Base-by-base conservation (phyloP, 1,140 invertebrate genomes). In the Pseudomyrmex sp. region DNA sequence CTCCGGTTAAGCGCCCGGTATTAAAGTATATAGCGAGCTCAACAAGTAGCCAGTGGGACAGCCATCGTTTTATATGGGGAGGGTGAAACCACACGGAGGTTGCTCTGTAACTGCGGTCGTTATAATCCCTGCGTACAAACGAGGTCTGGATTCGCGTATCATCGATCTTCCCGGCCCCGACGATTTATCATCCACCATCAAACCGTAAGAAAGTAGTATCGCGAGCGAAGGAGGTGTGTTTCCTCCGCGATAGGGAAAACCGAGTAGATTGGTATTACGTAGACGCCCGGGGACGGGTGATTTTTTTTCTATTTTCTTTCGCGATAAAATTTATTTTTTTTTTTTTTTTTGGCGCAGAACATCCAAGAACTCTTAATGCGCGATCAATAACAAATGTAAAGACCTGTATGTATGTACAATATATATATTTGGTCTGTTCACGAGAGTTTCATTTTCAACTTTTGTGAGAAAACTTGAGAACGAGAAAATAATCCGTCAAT, bases 41-140 rank as follows among this genome's bases (percentile, higher is more conserved):
- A 82, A 82, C 79, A 82, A 82, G 79, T 82, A 82, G 79, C 59
- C 58, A 75, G 23, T 63, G 48, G 79, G 61, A 82, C 48, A 74
- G 65, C 63, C 48, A 75, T 73, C 68, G 59, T 75, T 74, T 75
- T 46, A 63, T 50, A 20, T 35, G 35, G 70, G 5, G 13, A 44
- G 76, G 18, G 20, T 70, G 44, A 18, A 70, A 50, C 18, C 69
- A 13, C 23, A n/a, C 46, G 52, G 46, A 26, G 68, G 56, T 56
- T 56, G n/a, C 15, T 63, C 75, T 75, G 69, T 75, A 75, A 75
- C 58, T 20, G 10, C 26, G 35, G 9, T 54, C 46, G 59, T 65
- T 82, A 75, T 75, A 75, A 82, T 82, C 59, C 61, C 48, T 10
- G 15, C 46, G 46, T 73, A 65, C 70, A 82, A 75, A 82, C 26